phyloP scores from a whole-genome alignment of 2,888 invertebrate species.

The Amblyteles armatorius region DNA sequence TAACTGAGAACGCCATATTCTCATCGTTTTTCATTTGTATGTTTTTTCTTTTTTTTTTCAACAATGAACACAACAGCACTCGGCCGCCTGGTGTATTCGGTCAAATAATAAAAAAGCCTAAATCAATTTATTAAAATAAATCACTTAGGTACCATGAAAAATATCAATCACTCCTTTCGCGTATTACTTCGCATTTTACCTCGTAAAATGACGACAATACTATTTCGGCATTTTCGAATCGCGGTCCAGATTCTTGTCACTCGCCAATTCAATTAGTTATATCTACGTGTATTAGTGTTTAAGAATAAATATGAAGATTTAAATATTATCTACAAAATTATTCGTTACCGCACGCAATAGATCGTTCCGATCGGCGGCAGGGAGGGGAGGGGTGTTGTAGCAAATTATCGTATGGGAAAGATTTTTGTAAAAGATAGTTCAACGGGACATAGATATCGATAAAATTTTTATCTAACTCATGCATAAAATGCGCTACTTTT shows the following conservation, averaged over 20 bases:
- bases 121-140: conserved; percentile 80
- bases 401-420: conserved; percentile 33
- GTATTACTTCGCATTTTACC: conserved; percentile 78
- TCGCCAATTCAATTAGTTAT: conserved; percentile 28
- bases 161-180: conserved; percentile 48
- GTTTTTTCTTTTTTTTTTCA: conserved; percentile 27
- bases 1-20: conserved; percentile 58
- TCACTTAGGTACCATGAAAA: conserved; percentile 77
- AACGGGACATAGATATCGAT: conserved; percentile 17
- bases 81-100: conserved; percentile 66
- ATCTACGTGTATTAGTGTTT: conserved; percentile 65
- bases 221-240: conserved; percentile 67
- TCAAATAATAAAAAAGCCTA: conserved; percentile 75
- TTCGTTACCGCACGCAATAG: conserved; percentile 58
- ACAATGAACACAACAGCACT: conserved; percentile 65
- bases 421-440: conserved; percentile 37
- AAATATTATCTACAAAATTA: conserved; percentile 78
- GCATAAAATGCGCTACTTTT: no score
- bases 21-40: conserved; percentile 47
- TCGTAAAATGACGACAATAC: conserved; percentile 79
- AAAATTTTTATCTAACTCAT: not conserved
- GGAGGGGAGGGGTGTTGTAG: conserved; percentile 12
- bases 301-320: conserved; percentile 78
- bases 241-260: conserved; percentile 62
- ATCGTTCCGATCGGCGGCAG: conserved; percentile 28